Evolutionary conservation across 37 sponge, comb jelly and placozoan species (phyloP), one percentile per base, ranked within the genome.

Genomic region (Petrosia ficiformis): DNA sequence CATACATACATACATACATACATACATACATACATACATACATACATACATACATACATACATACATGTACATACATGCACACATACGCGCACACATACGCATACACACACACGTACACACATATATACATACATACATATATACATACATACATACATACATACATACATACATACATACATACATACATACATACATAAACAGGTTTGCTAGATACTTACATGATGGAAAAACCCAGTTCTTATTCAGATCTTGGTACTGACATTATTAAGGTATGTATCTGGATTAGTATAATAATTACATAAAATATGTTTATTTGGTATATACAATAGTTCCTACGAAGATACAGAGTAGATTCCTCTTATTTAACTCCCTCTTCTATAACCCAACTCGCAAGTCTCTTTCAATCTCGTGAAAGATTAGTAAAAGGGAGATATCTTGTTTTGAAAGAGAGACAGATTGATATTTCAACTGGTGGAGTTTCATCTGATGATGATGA

Each of bases 391-490:
- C 14, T 11, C 5, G n/a, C 5, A 24, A 26, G n/a, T n/a, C 11
- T 61, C 28, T 29, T n/a, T n/a, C 5, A 61, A 29, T n/a, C 59
- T 38, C 40, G 82, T 4, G 57, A 43, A 33, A 76, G 80, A 35
- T 65, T 87, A 39, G 77, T 80, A 19, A 29, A 75, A 11, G 81
- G 87, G 4, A 74, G 87, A 3, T 81, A 63, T 36, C 24, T 42
- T 32, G 36, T 39, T n/a, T 63, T 70, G 40, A 3, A 60, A 43
- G 59, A 80, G 57, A 75, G 26, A 30, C 67, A 80, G 67, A 63
- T 71, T 30, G 85, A 71, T 70, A 28, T 64, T 36, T 32, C 32
- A 6, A 34, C 35, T 10, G 65, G 35, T 32, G 28, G 29, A 39
- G 37, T 69, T 19, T 32, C 70, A 11, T 11, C 36, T 35, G 70